These are phyloP conservation scores for Periparus ater DNA, from an alignment of 2,797 vertebrate species.

Conservation along the genomic window DNA sequence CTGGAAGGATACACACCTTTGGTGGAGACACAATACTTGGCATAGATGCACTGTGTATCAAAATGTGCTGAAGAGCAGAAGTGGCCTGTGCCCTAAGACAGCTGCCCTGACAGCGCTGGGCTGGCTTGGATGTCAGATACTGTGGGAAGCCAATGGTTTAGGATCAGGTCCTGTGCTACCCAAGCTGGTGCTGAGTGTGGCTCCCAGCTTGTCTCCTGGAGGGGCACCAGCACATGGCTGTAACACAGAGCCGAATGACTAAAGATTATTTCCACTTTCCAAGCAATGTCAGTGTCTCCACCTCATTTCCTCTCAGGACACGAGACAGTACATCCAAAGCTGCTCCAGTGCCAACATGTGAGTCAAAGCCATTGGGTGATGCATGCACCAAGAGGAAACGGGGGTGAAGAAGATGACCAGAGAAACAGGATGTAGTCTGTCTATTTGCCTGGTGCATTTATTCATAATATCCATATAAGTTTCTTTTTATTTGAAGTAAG, in stretches of 20 bases:
- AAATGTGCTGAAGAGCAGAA: neutral
- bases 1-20: neutral
- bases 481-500: neutral
- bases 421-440: neutral
- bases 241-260: neutral
- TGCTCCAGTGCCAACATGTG: neutral
- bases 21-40: neutral
- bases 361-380: neutral
- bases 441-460: neutral
- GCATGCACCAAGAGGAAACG: neutral
- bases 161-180: neutral
- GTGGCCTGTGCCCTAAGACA: neutral
- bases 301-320: neutral
- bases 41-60: neutral
- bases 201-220: rapidly evolving
- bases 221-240: neutral
- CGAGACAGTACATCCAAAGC: neutral
- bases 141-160: neutral
- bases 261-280: neutral
- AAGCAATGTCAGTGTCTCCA: neutral
- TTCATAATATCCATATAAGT: neutral
- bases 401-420: neutral
- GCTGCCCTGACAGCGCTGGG: neutral
- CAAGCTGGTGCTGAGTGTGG: neutral
- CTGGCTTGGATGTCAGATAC: neutral